Evolutionary conservation across 2,888 invertebrate genomes (phyloP), one percentile per base, ranked within the genome.

Genomic region (Parelbella ahira): DNA sequence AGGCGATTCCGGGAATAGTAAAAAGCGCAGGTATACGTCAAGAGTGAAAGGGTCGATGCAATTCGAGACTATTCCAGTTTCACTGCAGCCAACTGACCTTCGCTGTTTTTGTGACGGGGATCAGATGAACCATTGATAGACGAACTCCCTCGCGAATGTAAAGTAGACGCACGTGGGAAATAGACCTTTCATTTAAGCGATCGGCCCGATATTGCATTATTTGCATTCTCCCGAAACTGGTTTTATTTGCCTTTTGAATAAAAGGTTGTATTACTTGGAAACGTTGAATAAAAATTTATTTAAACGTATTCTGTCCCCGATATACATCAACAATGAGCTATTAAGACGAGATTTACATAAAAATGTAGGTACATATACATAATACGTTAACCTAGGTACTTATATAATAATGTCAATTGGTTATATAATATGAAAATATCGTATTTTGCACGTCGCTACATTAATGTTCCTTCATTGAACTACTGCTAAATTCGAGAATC

Each of bases 41-140:
- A 87, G 80, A 87, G 87, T 87, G 87, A 87, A 87, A 87, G 87
- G 87, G 84, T 83, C 87, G 69, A 70, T 81, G 86, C 87, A 84
- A 87, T 81, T 68, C 68, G 86, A 86, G 81, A 68, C 71, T 66
- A 64, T 74, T 73, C 76, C 68, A 78, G 83, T 80, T 84, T 82
- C 78, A 69, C 73, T 68, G 47, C 51, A 49, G 58, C 59, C 53
- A 54, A 65, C 79, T 84, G 84, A 83, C 86, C 84, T 78, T 75
- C 56, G 55, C 52, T 44, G 69, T 80, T 81, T 83, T 84, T 82
- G 73, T 63, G 58, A 54, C 47, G 48, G 52, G 59, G 65, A 79
- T 81, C 81, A 73, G 71, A 81, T 81, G 72, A 64, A 62, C 63
- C 58, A 56, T 58, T 60, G 60, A 60, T 60, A 55, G 59, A 54